Percentiles rank a stretch among this genome's conserved stretches.
These are phyloP conservation scores for Ovibos moschatus DNA, from an alignment of 2,113 vertebrate genomes.

Conservation along the genomic window DNA sequence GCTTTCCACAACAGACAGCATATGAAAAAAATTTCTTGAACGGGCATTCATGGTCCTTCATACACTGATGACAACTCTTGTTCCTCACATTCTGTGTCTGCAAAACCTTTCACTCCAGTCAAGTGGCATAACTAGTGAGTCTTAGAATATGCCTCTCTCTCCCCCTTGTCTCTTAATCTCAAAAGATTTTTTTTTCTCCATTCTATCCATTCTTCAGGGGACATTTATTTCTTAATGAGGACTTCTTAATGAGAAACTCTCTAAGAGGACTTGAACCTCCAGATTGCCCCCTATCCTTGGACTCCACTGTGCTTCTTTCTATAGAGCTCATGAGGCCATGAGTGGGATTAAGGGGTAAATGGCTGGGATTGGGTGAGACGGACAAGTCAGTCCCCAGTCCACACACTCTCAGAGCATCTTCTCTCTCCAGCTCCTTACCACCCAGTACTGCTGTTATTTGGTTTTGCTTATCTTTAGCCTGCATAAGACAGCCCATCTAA, in stretches of 20 bases:
- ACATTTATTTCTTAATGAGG: not conserved
- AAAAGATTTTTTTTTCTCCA: not conserved
- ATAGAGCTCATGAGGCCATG: not conserved
- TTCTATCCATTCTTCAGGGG: not conserved
- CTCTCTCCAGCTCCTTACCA: not conserved
- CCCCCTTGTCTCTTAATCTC: not conserved
- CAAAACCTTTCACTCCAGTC: not conserved
- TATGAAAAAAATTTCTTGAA: not conserved
- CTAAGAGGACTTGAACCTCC: not conserved
- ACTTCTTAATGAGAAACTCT: not conserved
- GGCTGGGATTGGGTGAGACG: not conserved
- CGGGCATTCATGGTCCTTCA: not conserved
- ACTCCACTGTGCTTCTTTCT: not conserved
- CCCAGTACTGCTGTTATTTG: not conserved
- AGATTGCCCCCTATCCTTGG: not conserved
- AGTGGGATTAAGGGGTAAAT: not conserved
- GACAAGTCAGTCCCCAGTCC: not conserved
- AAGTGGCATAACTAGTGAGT: not conserved
- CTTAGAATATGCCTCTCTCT: not conserved
- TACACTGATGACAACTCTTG: not conserved
- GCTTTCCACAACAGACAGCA: conserved; percentile 5
- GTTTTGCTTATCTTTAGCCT: not conserved
- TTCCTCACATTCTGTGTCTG: not conserved
- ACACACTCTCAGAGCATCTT: not conserved
- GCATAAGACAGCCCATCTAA: not conserved